phyloP scores from a whole-genome alignment of 2,797 vertebrate genomes.

The Crypturellus tataupa region DNA sequence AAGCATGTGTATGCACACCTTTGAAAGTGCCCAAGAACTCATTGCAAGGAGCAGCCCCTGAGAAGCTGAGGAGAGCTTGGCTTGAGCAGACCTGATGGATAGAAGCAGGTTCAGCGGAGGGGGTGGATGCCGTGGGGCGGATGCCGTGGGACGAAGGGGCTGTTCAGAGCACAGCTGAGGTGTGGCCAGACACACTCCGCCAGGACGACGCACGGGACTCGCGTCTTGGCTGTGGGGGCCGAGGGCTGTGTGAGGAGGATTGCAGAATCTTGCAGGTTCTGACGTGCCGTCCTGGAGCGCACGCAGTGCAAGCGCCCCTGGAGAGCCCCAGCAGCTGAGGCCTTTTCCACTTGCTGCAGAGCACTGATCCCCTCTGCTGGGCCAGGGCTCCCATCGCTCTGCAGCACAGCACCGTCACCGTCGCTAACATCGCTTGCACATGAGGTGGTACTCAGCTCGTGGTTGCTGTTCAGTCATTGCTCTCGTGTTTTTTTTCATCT shows the following conservation, averaged over 20 bases:
- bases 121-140: not conserved
- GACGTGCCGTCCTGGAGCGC: not conserved
- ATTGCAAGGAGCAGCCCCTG: not conserved
- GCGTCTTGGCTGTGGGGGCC: not conserved
- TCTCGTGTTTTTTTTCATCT: not conserved
- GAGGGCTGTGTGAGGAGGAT: not conserved
- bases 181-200: not conserved
- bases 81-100: not conserved
- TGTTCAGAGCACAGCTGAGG: not conserved
- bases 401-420: not conserved
- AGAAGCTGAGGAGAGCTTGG: constrained; percentile 8
- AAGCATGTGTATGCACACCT: not conserved
- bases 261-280: not conserved
- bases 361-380: not conserved
- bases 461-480: not conserved
- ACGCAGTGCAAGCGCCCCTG: not conserved
- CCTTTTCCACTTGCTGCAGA: constrained; percentile 1
- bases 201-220: not conserved
- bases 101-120: not conserved
- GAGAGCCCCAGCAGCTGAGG: not conserved
- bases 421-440: not conserved
- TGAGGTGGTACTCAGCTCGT: not conserved
- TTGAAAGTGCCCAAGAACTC: not conserved
- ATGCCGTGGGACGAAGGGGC: not conserved
- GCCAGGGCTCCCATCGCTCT: not conserved